Evolutionary conservation across 2,113 vertebrate species (phyloP), one percentile per base, ranked within the genome.

Genomic region (Passer domesticus): DNA sequence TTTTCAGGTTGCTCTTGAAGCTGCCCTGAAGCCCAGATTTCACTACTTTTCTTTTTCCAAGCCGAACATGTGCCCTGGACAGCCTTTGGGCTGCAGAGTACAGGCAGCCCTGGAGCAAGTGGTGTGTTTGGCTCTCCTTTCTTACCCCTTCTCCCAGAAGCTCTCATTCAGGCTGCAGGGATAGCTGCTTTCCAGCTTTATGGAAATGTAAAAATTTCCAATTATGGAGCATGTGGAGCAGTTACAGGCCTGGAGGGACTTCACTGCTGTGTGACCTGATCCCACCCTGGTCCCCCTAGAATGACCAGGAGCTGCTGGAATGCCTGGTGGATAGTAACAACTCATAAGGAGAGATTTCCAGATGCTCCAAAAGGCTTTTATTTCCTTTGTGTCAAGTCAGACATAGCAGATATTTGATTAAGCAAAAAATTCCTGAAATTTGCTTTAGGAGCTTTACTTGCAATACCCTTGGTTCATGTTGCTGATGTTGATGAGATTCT

Each of bases 81-180:
- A 60, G 69, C 35, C 60, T 77, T 58, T 4, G 12, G 39, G n/a
- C 69, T 81, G 39, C 2, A 3, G 58, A 55, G 50, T 16, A 47
- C 2, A 2, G 60, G 66, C 50, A 81, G 66, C 35, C 73, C 39
- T 39, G 59, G 33, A 50, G 80, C 27, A 33, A 46, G 5, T 1
- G 0, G 5, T 21, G 3, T 8, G 1, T n/a, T 44, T 77, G 53
- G 35, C 27, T 73, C 24, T 79, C 35, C 53, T 73, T 55, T 33
- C 41, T 60, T 52, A 23, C 7, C 10, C 21, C 17, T 68, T 37
- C 44, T 68, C 49, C 24, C 30, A 64, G 73, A n/a, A n/a, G 2
- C 55, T 85, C 16, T 49, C 20, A 11, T 28, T 53, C 3, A 8
- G 13, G 17, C 50, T 74, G 39, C 0, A 0, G 20, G 15, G 21